Percentiles rank a stretch among this genome's conserved stretches.
Evolutionary conservation across 2,888 invertebrate genomes (phyloP).

Genomic region (Drosophila mulleri): DNA sequence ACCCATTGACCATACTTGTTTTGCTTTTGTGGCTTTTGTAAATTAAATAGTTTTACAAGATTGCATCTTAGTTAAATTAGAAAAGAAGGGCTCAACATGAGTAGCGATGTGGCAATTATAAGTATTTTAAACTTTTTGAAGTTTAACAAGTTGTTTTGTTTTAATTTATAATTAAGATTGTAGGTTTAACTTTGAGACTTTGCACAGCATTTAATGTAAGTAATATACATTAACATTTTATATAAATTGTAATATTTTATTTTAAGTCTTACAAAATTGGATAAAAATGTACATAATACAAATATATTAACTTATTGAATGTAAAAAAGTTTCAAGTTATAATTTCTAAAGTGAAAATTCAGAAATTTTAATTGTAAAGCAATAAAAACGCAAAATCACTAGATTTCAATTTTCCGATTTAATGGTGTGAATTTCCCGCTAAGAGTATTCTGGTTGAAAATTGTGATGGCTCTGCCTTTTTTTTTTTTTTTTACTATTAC

Average conservation of each 20-base stretch:
- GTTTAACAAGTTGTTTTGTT: conserved; percentile 18
- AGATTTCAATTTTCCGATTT: conserved; percentile 6
- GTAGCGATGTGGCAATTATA: conserved; percentile 9
- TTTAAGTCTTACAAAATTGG: conserved; percentile 55
- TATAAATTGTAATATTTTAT: conserved; percentile 35
- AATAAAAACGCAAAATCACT: conserved; percentile 7
- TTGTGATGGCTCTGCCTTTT: conserved; percentile 17
- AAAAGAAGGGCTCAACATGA: background rate
- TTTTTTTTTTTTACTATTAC: conserved; percentile 37
- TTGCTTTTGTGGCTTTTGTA: background rate
- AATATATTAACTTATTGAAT: conserved; percentile 53
- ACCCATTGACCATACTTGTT: background rate
- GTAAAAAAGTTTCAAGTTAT: conserved; percentile 34
- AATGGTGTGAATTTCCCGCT: conserved; percentile 11
- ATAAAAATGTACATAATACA: conserved; percentile 58
- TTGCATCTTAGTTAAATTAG: background rate
- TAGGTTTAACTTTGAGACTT: conserved; percentile 79
- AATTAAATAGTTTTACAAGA: conserved; percentile 16
- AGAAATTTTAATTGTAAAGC: conserved; percentile 6
- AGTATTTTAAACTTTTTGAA: conserved; percentile 18
- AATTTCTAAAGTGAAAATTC: conserved; percentile 17
- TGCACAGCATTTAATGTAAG: conserved; percentile 67
- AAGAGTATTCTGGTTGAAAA: conserved; percentile 1
- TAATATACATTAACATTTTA: conserved; percentile 58
- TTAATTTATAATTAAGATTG: conserved; percentile 59